Evolutionary conservation across 2,888 invertebrate genomes (phyloP), one percentile per base, ranked within the genome.

Genomic region (Cantharis lateralis): DNA sequence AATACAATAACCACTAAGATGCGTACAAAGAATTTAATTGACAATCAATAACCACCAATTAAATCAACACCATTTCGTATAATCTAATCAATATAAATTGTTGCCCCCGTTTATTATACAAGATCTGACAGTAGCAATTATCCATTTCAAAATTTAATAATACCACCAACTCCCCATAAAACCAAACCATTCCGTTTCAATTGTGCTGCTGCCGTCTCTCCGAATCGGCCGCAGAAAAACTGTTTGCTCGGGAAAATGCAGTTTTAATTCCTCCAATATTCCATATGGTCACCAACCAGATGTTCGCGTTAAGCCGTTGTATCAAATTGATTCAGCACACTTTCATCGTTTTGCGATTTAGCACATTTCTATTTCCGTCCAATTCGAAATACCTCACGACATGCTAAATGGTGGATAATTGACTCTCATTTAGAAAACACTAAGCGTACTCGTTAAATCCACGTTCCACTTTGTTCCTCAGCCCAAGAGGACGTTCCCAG

Each of bases 1-100:
- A 80, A 81, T 80, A 77, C 80, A 74, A 75, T 74, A 74, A 16
- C 72, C 72, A 72, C 74, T 71, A 71, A 75, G 71, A 70, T 66
- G 64, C 64, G 64, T 66, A 48, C 24, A 66, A 20, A 66, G 64
- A 66, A 66, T 66, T 66, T 66, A 48, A 48, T 48, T 48, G 48
- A 66, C 16, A 20, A 24, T 66, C 16, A 20, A 66, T 20, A 66
- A 66, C 64, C 20, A 66, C 64, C 24, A 66, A 66, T 66, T 66
- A 66, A 66, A 66, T 48, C 48, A 48, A 48, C 48, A 63, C 18
- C 18, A 63, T 18, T 63, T 63, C 18, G 63, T 63, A 63, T 66
- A 66, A 18, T 48, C 48, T 48, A 48, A 48, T 48, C 48, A 48
- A 48, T 48, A 48, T 48, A 48, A 48, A 48, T 48, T 48, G 48